Percentiles rank a stretch among this genome's conserved stretches.
Conservation (phyloP, 2,113 vertebrate species). For the Channa argus region DNA sequence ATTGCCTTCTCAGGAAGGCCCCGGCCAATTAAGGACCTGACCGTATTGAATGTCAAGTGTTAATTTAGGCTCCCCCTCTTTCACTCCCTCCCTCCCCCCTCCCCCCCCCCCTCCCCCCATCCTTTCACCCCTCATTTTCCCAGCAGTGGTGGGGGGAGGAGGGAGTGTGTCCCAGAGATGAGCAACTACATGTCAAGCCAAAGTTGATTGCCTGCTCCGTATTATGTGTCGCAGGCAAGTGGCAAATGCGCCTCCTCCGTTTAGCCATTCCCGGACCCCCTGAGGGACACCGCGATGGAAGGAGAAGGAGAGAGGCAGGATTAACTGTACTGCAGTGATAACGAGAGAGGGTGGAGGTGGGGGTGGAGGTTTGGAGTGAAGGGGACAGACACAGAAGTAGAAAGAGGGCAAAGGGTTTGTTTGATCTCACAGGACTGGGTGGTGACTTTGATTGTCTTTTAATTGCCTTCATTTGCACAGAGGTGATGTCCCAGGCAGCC, state of each 20-base stretch:
- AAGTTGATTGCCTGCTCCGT: slow-evolving; percentile 97
- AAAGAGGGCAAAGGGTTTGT: slow-evolving; percentile 67
- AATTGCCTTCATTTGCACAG: slow-evolving; percentile 66
- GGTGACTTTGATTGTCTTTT: slow-evolving; percentile 80
- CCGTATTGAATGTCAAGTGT: slow-evolving; percentile 99
- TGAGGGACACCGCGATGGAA: slow-evolving; percentile 76
- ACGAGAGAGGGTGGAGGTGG: slow-evolving; percentile 86
- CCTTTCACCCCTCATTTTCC: slow-evolving; percentile 64
- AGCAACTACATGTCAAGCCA: slow-evolving; percentile 99
- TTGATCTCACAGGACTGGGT: slow-evolving; percentile 78
- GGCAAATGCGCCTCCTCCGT: slow-evolving; percentile 94
- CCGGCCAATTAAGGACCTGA: slow-evolving; percentile 99
- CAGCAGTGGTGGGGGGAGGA: slow-evolving; percentile 55
- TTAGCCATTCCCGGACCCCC: slow-evolving; percentile 87
- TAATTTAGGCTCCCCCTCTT: slow-evolving; percentile 96
- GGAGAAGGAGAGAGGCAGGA: slow-evolving; percentile 82
- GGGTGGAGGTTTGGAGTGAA: not conserved
- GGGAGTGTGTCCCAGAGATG: slow-evolving; percentile 88
- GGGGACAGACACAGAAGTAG: slow-evolving; percentile 54
- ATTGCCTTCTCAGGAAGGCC: slow-evolving; percentile 99
- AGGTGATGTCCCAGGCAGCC: slow-evolving; percentile 52
- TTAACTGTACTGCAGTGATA: slow-evolving; percentile 91
- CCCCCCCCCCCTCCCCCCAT: slow-evolving; percentile 66
- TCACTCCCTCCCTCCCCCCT: slow-evolving; percentile 63
- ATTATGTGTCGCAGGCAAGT: slow-evolving; percentile 99